Evolutionary conservation across 2,113 vertebrate species (phyloP).

Genomic region (Pristiophorus japonicus): DNA sequence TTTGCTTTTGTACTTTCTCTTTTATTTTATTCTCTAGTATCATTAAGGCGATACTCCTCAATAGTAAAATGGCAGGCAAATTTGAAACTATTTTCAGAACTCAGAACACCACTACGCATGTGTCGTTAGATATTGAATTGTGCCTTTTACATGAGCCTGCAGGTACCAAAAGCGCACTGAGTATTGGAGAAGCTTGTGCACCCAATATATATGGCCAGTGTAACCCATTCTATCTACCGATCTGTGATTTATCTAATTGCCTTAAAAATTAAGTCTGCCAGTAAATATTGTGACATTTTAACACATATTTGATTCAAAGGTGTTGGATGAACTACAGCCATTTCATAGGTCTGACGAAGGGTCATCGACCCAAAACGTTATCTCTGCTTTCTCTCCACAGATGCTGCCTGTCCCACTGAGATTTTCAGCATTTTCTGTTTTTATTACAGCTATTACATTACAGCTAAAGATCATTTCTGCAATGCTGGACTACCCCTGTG

Average conservation of each 20-base stretch:
- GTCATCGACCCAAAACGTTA: too few relatives aligned
- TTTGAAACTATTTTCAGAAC: neutral
- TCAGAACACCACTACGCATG: neutral
- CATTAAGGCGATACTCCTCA: neutral
- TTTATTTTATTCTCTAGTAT: too few relatives aligned
- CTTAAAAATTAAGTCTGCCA: neutral
- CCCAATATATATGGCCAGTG: neutral
- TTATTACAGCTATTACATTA: neutral
- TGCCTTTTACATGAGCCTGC: neutral
- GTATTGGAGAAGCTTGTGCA: neutral
- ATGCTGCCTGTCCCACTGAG: too few relatives aligned
- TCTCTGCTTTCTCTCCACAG: too few relatives aligned
- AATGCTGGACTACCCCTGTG: neutral
- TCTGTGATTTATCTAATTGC: neutral
- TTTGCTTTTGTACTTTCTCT: neutral
- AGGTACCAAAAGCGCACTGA: neutral
- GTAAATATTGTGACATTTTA: neutral
- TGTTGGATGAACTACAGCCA: neutral
- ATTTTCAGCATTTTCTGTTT: too few relatives aligned
- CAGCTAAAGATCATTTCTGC: neutral
- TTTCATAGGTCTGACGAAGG: too few relatives aligned
- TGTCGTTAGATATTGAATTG: neutral
- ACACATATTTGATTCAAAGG: neutral
- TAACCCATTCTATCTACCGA: neutral
- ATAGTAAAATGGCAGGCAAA: neutral